Evolutionary conservation across 2,797 vertebrate species (phyloP), one percentile per base, ranked within the genome.

Genomic region (Echiichthys vipera): DNA sequence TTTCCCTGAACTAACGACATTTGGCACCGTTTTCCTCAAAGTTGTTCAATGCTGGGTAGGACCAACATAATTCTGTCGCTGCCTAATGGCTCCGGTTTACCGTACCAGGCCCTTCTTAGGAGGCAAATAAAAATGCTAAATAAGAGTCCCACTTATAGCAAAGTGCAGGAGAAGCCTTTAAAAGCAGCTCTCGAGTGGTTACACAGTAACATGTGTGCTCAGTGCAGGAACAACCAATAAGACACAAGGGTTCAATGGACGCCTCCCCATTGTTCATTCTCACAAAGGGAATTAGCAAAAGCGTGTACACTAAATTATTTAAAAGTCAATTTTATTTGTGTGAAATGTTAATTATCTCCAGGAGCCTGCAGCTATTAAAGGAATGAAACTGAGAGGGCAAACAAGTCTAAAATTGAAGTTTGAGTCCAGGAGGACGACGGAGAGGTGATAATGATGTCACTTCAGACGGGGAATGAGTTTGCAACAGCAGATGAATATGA

Each of bases 401-500:
- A 13, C 17, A 43, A n/a, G n/a, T n/a, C 25, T 30, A 5, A 14
- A 43, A 20, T 9, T 40, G 54, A 25, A 40, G 27, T 6, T 5
- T 29, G 8, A 59, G 5, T 37, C 11, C 18, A 24, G 13, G 6
- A 37, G 15, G 55, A 24, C 7, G 14, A 25, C 11, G 42, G 61
- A 14, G n/a, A 29, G 30, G 17, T 40, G n/a, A 65, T 39, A 4
- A 25, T 45, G 3, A 51, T 20, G 12, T 15, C 15, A 25, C 43
- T 49, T 46, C 12, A 22, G 49, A 9, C 14, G 9, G 5, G 22
- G 47, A 25, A 65, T 17, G 11, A 32, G 12, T 30, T 24, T 54
- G 25, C 18, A 50, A 18, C 32, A 27, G 37, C 57, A 22, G 50
- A 65, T 66, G 46, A 68, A 75, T 65, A 39, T 65, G 29, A 46